Evolutionary conservation across 2,113 vertebrate species (phyloP).

Genomic region (Cercopithecus mona): DNA sequence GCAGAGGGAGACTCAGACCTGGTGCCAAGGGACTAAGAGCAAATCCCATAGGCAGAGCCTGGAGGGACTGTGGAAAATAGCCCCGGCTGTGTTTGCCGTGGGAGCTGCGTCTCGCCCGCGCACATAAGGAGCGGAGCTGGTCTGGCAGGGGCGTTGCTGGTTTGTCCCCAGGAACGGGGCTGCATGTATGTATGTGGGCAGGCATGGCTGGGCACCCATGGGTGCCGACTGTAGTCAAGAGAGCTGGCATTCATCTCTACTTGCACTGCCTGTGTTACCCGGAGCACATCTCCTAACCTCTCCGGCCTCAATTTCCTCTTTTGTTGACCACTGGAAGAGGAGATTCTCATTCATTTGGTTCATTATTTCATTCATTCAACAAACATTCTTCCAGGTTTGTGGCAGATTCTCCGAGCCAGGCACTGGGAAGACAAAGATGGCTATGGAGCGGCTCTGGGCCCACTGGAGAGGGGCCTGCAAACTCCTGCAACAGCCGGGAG

Average conservation of each 20-base stretch:
- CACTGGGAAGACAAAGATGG: neutral
- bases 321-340: neutral
- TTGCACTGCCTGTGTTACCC: too few relatives aligned
- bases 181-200: accelerated
- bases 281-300: neutral
- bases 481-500: accelerated
- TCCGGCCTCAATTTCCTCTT: neutral
- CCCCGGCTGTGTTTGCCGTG: accelerated
- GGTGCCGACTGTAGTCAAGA: neutral
- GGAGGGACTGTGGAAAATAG: neutral
- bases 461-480: neutral
- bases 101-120: accelerated
- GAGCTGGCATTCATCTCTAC: accelerated
- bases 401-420: neutral
- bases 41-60: too few relatives aligned
- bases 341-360: neutral
- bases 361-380: neutral
- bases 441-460: accelerated
- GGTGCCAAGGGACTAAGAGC: neutral
- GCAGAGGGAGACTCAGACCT: accelerated
- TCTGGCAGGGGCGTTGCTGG: neutral
- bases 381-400: neutral
- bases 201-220: accelerated
- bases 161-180: neutral
- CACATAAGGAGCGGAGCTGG: neutral